A percentile compares a stretch with the other conserved stretches of the same genome.
Conservation (phyloP, 1,140 invertebrate species). For the Gryllus bimaculatus region DNA sequence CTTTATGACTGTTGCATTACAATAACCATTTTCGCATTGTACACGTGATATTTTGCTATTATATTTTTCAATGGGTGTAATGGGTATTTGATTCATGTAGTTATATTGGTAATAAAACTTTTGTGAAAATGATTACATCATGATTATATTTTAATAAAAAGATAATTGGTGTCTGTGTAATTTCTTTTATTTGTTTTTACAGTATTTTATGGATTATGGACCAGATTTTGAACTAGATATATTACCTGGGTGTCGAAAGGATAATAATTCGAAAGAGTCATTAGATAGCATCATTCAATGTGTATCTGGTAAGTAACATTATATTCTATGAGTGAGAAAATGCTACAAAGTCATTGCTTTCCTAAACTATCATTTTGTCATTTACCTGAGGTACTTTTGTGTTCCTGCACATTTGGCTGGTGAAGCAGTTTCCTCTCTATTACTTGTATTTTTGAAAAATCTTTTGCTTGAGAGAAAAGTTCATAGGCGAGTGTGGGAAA, state of each 20-base stretch:
- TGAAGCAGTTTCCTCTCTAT: no score
- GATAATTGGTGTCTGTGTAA: background rate
- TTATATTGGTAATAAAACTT: background rate
- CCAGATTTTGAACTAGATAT: constrained; percentile 19
- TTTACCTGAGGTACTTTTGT: no score
- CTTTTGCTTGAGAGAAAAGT: no score
- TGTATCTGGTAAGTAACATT: background rate
- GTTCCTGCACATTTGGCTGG: no score
- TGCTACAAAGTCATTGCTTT: no score
- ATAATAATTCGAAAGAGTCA: background rate
- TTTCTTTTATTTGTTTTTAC: background rate
- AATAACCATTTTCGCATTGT: background rate
- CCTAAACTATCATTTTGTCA: no score
- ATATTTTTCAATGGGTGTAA: background rate
- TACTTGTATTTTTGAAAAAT: no score
- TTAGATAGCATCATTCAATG: background rate
- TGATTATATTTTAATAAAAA: background rate
- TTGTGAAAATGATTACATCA: background rate
- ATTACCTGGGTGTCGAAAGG: constrained; percentile 11
- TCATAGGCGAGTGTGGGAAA: no score
- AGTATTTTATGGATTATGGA: constrained; percentile 16
- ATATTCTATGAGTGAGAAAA: background rate
- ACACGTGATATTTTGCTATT: background rate
- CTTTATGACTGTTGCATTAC: background rate
- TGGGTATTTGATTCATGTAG: background rate